Percentiles rank a stretch among this genome's conserved stretches.
phyloP scores from a whole-genome alignment of 2,797 vertebrate genomes.

The Avahi laniger region DNA sequence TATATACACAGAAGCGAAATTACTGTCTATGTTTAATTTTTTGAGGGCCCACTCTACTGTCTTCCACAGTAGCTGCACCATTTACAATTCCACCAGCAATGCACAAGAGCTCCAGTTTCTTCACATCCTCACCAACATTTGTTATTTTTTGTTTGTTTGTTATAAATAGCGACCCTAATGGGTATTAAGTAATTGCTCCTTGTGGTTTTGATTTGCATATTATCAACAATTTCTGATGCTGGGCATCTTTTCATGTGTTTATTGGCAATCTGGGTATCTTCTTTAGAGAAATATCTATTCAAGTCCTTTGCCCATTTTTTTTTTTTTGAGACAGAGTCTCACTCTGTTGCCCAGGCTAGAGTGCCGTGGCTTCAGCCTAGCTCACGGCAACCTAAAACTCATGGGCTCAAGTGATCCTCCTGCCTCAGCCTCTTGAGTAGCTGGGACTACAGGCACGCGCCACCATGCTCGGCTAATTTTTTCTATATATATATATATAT shows the following conservation, averaged over 20 bases:
- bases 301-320: neutral
- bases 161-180: neutral
- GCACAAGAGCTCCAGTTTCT: neutral
- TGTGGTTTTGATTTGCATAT: slow-evolving; percentile 9
- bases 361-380: too few species aligned
- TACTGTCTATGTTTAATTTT: neutral
- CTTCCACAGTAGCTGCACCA: neutral
- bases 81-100: neutral
- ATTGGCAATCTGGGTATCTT: neutral
- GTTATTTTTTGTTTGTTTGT: neutral
- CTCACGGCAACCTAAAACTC: too few species aligned
- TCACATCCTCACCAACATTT: neutral
- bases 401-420: too few species aligned
- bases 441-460: too few species aligned
- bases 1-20: neutral
- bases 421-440: too few species aligned
- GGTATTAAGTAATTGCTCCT: neutral
- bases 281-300: neutral
- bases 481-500: too few species aligned
- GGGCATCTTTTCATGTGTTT: slow-evolving; percentile 5
- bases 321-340: too few species aligned
- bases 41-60: neutral
- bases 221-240: neutral
- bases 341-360: too few species aligned
- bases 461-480: too few species aligned